Evolutionary conservation across 2,113 vertebrate genomes (phyloP), one percentile per base, ranked within the genome.

Genomic region (Pangasianodon hypophthalmus): DNA sequence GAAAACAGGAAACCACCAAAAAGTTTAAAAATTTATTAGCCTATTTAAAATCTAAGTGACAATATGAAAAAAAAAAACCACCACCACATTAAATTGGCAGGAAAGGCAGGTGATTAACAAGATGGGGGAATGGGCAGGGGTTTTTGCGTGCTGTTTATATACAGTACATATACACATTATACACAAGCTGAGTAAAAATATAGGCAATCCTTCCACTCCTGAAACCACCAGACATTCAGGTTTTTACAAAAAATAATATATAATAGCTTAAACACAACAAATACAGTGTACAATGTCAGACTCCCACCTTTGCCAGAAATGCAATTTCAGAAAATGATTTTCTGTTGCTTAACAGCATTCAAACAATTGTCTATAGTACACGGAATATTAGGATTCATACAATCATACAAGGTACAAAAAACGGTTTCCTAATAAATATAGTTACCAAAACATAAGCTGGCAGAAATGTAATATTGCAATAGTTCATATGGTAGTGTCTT

Each of bases 1-100:
- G 1, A 84, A 84, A 84, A 46, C 87, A 91, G 29, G 79, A 82
- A 54, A 10, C 16, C 37, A 91, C 48, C 87, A 91, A 94, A 94
- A 95, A 94, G 90, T 95, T 96, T 94, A 96, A 93, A 94, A 92
- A 91, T 96, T 96, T 96, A 95, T 94, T 96, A 86, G 32, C 84
- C 62, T 91, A 92, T 95, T 96, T 93, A 91, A 94, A 95, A 94
- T 94, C 93, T 93, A 90, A 94, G 26, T 82, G 87, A 92, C 91
- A 91, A 89, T 93, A 94, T 93, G 94, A 88, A 86, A 46, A 93
- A 90, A 86, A 88, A 86, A 87, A 95, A 94, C 91, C 93, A 94
- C 92, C 93, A 95, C 93, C 94, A 95, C 94, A 94, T 94, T 94
- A 95, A 95, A 93, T 95, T 96, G 96, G 94, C 91, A 94, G 92